Conservation (phyloP, 2,888 invertebrate genomes). For the Reticulitermes lucifugus region DNA sequence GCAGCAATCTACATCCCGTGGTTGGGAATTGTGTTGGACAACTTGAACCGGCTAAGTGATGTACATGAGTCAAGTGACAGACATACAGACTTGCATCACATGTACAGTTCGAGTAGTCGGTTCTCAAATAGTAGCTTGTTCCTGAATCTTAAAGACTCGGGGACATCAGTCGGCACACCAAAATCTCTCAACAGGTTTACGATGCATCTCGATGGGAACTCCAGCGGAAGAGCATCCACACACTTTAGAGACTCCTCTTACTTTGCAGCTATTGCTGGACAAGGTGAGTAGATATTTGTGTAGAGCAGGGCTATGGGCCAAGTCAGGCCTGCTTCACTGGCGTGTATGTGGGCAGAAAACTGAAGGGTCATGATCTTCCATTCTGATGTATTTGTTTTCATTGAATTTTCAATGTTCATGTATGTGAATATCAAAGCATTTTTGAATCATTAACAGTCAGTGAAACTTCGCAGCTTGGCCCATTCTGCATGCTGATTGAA, state of each 20-base stretch:
- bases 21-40: constrained; percentile 89
- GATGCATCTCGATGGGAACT: constrained; percentile 78
- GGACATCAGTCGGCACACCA: constrained; percentile 65
- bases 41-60: constrained; percentile 79
- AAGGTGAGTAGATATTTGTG: constrained; percentile 62
- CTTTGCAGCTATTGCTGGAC: constrained; percentile 78
- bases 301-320: too few species aligned
- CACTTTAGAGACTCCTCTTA: constrained; percentile 82
- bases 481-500: too few species aligned
- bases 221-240: constrained; percentile 75
- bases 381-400: too few species aligned
- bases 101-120: constrained; percentile 60
- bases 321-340: too few species aligned
- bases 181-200: constrained; percentile 71
- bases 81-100: constrained; percentile 9
- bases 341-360: too few species aligned
- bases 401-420: too few species aligned
- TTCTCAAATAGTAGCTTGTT: constrained; percentile 72
- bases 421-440: too few species aligned
- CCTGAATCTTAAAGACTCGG: constrained; percentile 67
- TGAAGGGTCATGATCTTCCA: too few species aligned
- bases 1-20: constrained; percentile 93
- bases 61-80: constrained; percentile 63
- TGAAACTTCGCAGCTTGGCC: too few species aligned
- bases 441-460: too few species aligned